These are phyloP conservation scores for Oryzias sinensis DNA, from an alignment of 2,797 vertebrate species.

Conservation along the genomic window DNA sequence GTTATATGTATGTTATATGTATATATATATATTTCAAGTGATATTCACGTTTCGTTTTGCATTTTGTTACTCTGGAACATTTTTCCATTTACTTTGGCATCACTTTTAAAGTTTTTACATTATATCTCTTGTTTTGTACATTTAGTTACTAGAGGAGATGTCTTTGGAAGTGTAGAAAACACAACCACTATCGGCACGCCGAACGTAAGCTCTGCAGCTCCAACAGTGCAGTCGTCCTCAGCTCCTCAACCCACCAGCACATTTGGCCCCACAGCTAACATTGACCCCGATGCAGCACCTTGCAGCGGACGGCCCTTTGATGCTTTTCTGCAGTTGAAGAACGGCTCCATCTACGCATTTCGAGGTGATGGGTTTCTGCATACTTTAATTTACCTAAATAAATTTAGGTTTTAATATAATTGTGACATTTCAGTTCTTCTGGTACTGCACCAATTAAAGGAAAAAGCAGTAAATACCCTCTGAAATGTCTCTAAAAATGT, in stretches of 20 bases:
- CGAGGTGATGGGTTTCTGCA: slow-evolving; percentile 78
- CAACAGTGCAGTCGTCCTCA: background rate
- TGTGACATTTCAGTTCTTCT: too few species aligned
- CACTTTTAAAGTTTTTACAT: too few species aligned
- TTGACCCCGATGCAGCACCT: slow-evolving; percentile 59
- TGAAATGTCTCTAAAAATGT: too few species aligned
- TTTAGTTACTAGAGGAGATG: slow-evolving; percentile 86
- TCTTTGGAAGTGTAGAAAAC: slow-evolving; percentile 65
- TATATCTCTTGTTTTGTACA: background rate
- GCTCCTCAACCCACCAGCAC: background rate
- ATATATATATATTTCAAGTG: too few species aligned
- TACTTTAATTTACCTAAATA: too few species aligned
- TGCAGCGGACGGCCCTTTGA: slow-evolving; percentile 88
- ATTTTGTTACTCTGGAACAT: too few species aligned
- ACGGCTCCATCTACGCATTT: slow-evolving; percentile 91
- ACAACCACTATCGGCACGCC: background rate
- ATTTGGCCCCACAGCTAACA: background rate
- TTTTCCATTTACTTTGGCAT: too few species aligned
- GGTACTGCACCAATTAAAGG: too few species aligned
- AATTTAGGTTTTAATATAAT: too few species aligned
- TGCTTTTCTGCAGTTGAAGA: slow-evolving; percentile 92
- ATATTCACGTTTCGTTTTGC: too few species aligned
- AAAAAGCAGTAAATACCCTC: too few species aligned
- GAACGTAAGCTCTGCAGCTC: background rate
- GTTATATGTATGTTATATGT: too few species aligned